phyloP scores from a whole-genome alignment of 2,888 invertebrate species.

The Monoplex corrugatus region DNA sequence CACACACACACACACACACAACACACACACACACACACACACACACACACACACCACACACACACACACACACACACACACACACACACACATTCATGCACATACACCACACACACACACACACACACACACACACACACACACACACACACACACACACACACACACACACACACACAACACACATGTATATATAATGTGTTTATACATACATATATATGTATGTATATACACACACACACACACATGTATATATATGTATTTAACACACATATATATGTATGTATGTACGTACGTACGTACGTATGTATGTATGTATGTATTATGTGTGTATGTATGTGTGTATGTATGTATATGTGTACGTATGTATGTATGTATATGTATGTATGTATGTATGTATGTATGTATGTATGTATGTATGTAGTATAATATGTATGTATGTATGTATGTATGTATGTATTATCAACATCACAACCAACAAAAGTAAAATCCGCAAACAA shows the following conservation, averaged over 20 bases:
- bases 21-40: too few species aligned
- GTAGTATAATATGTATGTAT: too few species aligned
- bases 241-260: neutral
- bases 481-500: too few species aligned
- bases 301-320: neutral
- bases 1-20: too few species aligned
- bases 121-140: neutral
- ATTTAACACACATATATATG: neutral
- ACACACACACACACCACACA: too few species aligned
- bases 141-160: neutral
- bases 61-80: too few species aligned
- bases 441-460: conserved; percentile 6
- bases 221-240: neutral
- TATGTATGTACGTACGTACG: neutral
- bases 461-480: too few species aligned
- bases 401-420: conserved; percentile 31
- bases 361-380: conserved; percentile 28
- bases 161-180: neutral
- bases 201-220: neutral
- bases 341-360: conserved; percentile 20
- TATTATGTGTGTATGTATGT: neutral
- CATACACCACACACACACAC: neutral
- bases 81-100: too few species aligned
- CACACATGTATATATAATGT: neutral
- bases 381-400: conserved; percentile 23